Evolutionary conservation across 2,797 vertebrate species (phyloP), one percentile per base, ranked within the genome.

Genomic region (Loriculus beryllinus): DNA sequence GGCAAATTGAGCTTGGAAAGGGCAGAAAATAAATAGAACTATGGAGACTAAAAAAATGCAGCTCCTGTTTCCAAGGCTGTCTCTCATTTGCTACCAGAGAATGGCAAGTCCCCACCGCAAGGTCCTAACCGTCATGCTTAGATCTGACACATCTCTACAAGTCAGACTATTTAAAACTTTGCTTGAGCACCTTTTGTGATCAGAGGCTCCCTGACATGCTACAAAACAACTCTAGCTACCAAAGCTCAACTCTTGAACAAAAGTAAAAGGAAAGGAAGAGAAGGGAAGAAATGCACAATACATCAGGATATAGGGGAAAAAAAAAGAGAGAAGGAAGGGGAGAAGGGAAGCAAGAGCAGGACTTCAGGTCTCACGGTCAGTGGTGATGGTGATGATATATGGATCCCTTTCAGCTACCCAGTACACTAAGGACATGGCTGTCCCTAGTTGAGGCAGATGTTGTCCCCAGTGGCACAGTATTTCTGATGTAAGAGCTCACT

Each of bases 291-390:
- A 86, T 39, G 63, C 3, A 47, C 3, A 63, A 26, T 13, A 20
- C 10, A 12, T 10, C 20, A 8, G 22, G 40, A 60, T 63, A 42
- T 0, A 1, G 2, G 2, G 2, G 3, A 25, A 42, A 10, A 4
- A 4, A 28, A 42, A 8, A 15, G 19, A 19, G 4, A 16, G 0
- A 3, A 1, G 0, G 1, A 18, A 10, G 1, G 2, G 4, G 5
- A 14, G 12, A 15, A 9, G 7, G 5, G 6, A 79, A 35, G 14
- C 8, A 9, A 59, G 19, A 54, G 10, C 15, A 39, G 23, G 15
- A 43, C 16, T 65, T 79, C 19, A 33, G 6, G 10, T 76, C 11
- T 82, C 11, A 3, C 0, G 25, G 10, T 39, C 45, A n/a, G 0
- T 4, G 42, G 49, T 57, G 35, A 4, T 19, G 37, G 2, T 65